Conservation (phyloP, 37 sponge, comb jelly and placozoan genomes). For the Amphimedon queenslandica region DNA sequence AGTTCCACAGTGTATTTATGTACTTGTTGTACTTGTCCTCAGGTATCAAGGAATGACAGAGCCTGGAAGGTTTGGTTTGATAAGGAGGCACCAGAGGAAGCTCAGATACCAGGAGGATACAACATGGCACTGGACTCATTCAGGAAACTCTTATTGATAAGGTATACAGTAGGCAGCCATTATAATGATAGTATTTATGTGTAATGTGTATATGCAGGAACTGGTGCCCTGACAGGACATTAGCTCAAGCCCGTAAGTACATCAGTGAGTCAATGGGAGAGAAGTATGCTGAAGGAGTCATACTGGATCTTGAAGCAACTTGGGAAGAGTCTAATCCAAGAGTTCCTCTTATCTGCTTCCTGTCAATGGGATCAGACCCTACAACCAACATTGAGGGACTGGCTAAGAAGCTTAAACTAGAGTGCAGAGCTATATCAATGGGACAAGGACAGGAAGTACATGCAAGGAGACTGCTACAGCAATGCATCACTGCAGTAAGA, state of each 20-base stretch:
- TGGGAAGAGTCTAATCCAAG: constrained; percentile 79
- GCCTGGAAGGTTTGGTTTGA: constrained; percentile 98
- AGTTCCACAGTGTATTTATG: not conserved
- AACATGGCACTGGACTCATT: constrained; percentile 87
- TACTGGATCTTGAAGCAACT: constrained; percentile 90
- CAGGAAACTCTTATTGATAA: constrained; percentile 81
- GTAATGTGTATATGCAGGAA: constrained; percentile 32
- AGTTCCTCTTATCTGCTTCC: constrained; percentile 95
- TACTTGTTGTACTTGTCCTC: not conserved
- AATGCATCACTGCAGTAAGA: constrained; percentile 78
- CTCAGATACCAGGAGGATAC: constrained; percentile 93
- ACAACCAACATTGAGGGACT: constrained; percentile 89
- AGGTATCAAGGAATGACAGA: constrained; percentile 86
- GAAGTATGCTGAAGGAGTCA: constrained; percentile 92
- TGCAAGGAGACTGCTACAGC: constrained; percentile 85
- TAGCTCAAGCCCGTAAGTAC: constrained; percentile 95
- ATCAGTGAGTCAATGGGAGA: constrained; percentile 88
- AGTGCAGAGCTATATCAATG: constrained; percentile 91
- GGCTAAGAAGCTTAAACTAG: constrained; percentile 91
- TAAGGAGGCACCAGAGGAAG: constrained; percentile 94
- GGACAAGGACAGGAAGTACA: constrained; percentile 98
- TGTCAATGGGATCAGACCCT: constrained; percentile 98
- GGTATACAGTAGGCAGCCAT: constrained; percentile 17
- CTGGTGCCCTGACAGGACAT: constrained; percentile 98
- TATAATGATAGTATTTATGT: not conserved